Conservation (phyloP, 2,113 vertebrate species). For the Onychorhynchus coronatus region DNA sequence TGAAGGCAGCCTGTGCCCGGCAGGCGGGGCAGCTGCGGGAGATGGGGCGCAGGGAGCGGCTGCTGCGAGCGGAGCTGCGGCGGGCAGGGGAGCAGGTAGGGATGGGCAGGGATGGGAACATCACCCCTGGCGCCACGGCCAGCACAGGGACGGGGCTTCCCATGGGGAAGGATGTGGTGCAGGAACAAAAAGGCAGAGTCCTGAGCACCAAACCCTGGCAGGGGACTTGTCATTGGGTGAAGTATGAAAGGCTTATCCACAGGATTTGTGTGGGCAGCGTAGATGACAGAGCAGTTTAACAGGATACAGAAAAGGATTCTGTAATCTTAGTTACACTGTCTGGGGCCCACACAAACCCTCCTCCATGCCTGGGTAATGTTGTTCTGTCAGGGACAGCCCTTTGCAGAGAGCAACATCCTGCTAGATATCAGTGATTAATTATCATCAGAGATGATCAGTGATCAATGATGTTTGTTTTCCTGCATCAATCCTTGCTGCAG, state of each 20-base stretch:
- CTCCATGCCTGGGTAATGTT: background rate
- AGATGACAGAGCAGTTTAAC: background rate
- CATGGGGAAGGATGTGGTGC: fast-evolving
- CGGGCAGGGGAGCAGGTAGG: slow-evolving; percentile 65
- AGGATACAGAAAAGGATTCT: background rate
- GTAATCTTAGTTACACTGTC: background rate
- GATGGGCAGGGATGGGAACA: background rate
- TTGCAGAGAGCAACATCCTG: background rate
- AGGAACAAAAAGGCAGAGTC: background rate
- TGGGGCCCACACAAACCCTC: background rate
- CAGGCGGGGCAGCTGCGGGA: slow-evolving; percentile 70
- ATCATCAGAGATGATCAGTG: background rate
- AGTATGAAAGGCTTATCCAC: background rate
- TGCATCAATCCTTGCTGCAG: slow-evolving; percentile 17
- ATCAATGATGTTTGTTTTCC: background rate
- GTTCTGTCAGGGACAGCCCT: background rate
- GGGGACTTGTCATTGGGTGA: fast-evolving
- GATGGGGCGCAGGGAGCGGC: slow-evolving; percentile 66
- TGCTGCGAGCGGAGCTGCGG: slow-evolving; percentile 52
- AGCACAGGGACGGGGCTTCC: background rate
- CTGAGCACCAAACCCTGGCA: background rate
- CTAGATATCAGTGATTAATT: fast-evolving
- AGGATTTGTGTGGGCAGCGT: background rate
- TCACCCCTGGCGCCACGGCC: fast-evolving
- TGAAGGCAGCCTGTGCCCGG: slow-evolving; percentile 61